These are phyloP conservation scores for Anguilla anguilla DNA, from an alignment of 2,797 vertebrate species.

Conservation along the genomic window DNA sequence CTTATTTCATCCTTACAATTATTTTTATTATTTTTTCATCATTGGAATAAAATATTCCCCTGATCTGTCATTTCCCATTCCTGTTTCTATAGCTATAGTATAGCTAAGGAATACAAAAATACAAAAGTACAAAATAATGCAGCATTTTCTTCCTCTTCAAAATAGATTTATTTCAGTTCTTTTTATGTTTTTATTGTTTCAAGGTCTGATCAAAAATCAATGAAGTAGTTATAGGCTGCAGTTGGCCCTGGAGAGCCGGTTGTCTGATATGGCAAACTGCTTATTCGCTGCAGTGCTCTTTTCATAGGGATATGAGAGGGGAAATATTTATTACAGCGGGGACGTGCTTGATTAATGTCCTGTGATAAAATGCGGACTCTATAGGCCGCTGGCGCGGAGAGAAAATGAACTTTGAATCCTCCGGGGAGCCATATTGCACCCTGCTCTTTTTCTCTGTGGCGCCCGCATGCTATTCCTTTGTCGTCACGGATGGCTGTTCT, in stretches of 20 bases:
- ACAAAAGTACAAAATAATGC: too few relatives aligned
- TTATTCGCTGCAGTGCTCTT: not conserved
- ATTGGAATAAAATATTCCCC: too few relatives aligned
- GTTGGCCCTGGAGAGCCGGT: not conserved
- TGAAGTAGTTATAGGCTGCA: not conserved
- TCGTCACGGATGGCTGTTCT: not conserved
- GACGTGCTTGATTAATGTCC: conserved; percentile 11
- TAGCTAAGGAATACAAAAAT: too few relatives aligned
- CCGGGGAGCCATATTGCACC: not conserved
- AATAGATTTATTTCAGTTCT: not conserved
- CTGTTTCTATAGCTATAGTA: not conserved
- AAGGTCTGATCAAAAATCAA: not conserved
- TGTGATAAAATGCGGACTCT: conserved; percentile 3
- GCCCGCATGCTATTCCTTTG: not conserved
- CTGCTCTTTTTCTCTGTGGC: not conserved
- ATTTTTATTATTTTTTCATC: too few relatives aligned
- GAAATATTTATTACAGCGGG: not conserved
- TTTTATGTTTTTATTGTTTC: not conserved
- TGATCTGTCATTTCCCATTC: not conserved
- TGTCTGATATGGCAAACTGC: not conserved
- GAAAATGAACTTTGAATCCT: not conserved
- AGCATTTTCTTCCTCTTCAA: not conserved
- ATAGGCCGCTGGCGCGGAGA: not conserved
- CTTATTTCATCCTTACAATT: too few relatives aligned
- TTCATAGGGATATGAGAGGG: not conserved